Evolutionary conservation across 2,888 invertebrate species (phyloP), one percentile per base, ranked within the genome.

Genomic region (Scrobipalpa costella): DNA sequence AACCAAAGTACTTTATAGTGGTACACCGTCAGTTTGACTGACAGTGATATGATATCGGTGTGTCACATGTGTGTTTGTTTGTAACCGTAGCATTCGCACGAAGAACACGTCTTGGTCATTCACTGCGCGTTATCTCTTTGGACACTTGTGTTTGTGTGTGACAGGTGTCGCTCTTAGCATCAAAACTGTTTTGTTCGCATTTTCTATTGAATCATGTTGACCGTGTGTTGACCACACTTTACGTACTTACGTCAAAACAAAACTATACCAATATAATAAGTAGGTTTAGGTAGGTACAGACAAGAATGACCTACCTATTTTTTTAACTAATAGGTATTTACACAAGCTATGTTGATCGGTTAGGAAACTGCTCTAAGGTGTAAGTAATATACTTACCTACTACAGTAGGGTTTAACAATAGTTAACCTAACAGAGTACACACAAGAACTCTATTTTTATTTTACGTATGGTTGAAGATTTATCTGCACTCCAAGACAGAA

Each of bases 11-110:
- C 21, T 19, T 33, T 52, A 5, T 13, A 19, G 11, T 52, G n/a
- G 21, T 11, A 8, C 11, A n/a, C 8, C 17, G 15, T 49, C 19
- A 8, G 7, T 19, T 33, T 7, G 3, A 49, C 33, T 21, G 52
- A 27, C 27, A 21, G 52, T 52, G 52, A 52, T 21, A 13, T 33
- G 52, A 52, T 52, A 33, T 52, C 27, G 13, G 52, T 11, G 27
- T 2, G 13, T n/a, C n/a, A 52, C 52, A 52, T 21, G 33, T 40
- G 3, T 9, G 5, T 9, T 38, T 38, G 38, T 38, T 13, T 2
- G n/a, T n/a, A n/a, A n/a, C n/a, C n/a, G 13, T 40, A 38, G 9
- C 7, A 38, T 38, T 8, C 11, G 40, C 40, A 13, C 13, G 40
- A 40, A 13, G 40, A 40, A 13, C 40, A 40, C 40, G 40, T 40